These are phyloP conservation scores for Styela clava DNA, from an alignment of 23 tunicate genomes.

Conservation along the genomic window DNA sequence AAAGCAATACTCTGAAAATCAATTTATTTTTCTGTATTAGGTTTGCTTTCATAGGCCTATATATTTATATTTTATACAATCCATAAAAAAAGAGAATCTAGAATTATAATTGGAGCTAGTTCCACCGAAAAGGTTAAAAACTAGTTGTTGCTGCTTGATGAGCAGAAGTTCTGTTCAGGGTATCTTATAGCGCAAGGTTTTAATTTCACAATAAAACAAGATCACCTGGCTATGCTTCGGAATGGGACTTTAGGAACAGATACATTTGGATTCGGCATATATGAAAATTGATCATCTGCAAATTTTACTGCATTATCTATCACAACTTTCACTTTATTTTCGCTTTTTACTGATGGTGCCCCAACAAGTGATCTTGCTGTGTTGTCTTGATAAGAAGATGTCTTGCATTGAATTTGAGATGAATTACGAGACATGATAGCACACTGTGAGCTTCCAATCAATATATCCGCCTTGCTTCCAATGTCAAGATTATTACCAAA, in stretches of 20 bases:
- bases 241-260: background rate
- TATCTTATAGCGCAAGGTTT: no score
- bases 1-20: no score
- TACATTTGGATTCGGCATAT: slow-evolving; percentile 30
- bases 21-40: no score
- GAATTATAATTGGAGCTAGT: no score
- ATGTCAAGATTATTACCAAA: slow-evolving; percentile 36
- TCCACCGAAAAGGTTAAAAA: no score
- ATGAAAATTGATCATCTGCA: slow-evolving; percentile 7
- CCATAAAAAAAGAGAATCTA: no score
- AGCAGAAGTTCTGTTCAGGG: no score
- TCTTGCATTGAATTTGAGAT: background rate
- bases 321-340: slow-evolving; percentile 27
- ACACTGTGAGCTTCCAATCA: slow-evolving; percentile 33
- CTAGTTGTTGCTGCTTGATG: no score
- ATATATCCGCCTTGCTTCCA: slow-evolving; percentile 31
- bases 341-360: background rate
- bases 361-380: background rate
- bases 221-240: background rate
- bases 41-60: no score
- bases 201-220: no score
- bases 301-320: slow-evolving; percentile 34
- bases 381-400: background rate
- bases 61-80: no score
- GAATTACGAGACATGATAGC: background rate